Percentiles rank a stretch among this genome's conserved stretches.
Evolutionary conservation across 2,113 vertebrate genomes (phyloP).

Genomic region (Dasyprocta punctata): DNA sequence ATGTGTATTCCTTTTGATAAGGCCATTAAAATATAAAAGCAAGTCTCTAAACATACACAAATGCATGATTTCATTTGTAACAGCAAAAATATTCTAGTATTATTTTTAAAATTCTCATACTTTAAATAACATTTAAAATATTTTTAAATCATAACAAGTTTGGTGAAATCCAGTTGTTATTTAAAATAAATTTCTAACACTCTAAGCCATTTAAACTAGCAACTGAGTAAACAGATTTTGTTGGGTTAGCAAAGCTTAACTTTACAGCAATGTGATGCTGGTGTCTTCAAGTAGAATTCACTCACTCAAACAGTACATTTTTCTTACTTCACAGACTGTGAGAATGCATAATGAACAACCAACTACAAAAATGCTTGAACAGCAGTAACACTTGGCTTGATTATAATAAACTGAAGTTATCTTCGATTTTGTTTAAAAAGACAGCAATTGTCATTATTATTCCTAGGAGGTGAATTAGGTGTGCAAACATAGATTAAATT

Average conservation of each 20-base stretch:
- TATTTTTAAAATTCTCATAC: neutral
- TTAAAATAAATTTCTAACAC: neutral
- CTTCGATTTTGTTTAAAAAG: conserved; percentile 46
- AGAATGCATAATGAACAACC: neutral
- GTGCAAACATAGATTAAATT: conserved; percentile 45
- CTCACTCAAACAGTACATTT: neutral
- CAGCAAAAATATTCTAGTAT: neutral
- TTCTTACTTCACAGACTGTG: neutral
- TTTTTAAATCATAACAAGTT: neutral
- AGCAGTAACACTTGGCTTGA: neutral
- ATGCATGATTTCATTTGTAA: neutral
- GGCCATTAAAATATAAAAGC: neutral
- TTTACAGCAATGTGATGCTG: neutral
- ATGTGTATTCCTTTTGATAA: neutral
- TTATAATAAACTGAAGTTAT: conserved; percentile 53
- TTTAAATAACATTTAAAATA: neutral
- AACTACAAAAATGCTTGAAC: neutral
- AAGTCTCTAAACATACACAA: neutral
- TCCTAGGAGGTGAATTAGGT: conserved; percentile 22
- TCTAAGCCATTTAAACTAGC: neutral
- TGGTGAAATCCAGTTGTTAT: neutral
- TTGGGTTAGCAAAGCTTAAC: neutral
- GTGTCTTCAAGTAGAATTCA: neutral
- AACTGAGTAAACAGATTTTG: neutral
- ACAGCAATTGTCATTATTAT: conserved; percentile 37